Evolutionary conservation across 2,797 vertebrate species (phyloP), one percentile per base, ranked within the genome.

Genomic region (Pogoniulus pusillus): DNA sequence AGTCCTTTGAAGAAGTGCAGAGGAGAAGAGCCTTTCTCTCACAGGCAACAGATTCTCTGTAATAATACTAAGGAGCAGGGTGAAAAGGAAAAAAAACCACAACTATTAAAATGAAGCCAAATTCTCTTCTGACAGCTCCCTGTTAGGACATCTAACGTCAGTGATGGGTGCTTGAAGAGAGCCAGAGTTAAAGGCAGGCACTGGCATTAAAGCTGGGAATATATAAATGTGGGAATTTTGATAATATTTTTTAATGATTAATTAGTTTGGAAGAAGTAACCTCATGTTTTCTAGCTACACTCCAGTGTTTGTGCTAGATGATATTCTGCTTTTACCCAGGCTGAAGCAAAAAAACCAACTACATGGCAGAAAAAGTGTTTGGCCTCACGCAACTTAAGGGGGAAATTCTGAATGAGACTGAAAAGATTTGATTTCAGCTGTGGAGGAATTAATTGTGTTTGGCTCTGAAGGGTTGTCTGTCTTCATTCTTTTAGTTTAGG

Each of bases 401-500:
- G 18, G 57, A 84, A 90, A 82, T 86, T 85, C 27, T 17, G 62
- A 66, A 27, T 53, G 7, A 34, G 54, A 27, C 64, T 74, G 41
- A 57, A 30, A 51, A 47, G 5, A 39, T 30, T 58, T 80, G 2
- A 43, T 72, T 92, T 85, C 53, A 71, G 18, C 24, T 89, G 30
- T 64, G n/a, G n/a, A 10, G 49, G 35, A 73, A 89, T 87, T 82
- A 91, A 93, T 83, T 82, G 49, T 59, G n/a, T 87, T 91, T 73
- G 41, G 45, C 23, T 93, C 60, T 72, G 65, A 72, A 84, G 74
- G 84, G 47, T 47, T 93, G 85, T 79, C 89, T 60, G 35, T 79
- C 85, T 84, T 92, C 77, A 69, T 91, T 92, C 76, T 82, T 88
- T 94, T 82, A 82, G 60, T 77, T 82, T 77, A 53, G 71, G 16